Evolutionary conservation across 2,797 vertebrate species (phyloP), one percentile per base, ranked within the genome.

Genomic region (Xyrichtys novacula): DNA sequence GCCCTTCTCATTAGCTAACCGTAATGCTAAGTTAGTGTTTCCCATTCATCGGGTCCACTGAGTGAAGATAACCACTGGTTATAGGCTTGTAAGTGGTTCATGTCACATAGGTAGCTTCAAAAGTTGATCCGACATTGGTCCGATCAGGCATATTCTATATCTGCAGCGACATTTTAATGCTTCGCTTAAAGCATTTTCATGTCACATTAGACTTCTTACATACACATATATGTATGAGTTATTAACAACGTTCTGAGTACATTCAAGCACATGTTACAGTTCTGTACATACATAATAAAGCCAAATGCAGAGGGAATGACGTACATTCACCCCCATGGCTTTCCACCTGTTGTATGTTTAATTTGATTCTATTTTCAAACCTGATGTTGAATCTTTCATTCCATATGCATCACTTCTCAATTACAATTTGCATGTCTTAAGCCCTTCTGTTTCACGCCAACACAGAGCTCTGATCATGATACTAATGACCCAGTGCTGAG

Each of bases 41-140:
- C n/a, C n/a, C n/a, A n/a, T n/a, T n/a, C n/a, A n/a, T n/a, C n/a
- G n/a, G n/a, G n/a, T n/a, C n/a, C n/a, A n/a, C n/a, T n/a, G n/a
- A n/a, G n/a, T n/a, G n/a, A n/a, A n/a, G n/a, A n/a, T n/a, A n/a
- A n/a, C n/a, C n/a, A n/a, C n/a, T n/a, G n/a, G 49, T 46, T 34
- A 2, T 1, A 1, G 28, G 4, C 48, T 53, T 19, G 15, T 70
- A 38, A 36, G 23, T 58, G 53, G 7, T 49, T 65, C 22, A 64
- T 70, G 16, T 3, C 36, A 20, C 31, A 26, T 17, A 4, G 55
- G 22, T 15, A 32, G 22, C 58, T 62, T 64, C 43, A 55, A 44
- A 53, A 15, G 36, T 28, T 19, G 46, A 25, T 64, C 17, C 9
- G 11, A 25, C 28, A 7, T 17, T 25, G 26, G 16, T 6, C 16